Base-by-base conservation (phyloP, 2,113 vertebrate species). In the Ameiurus melas region DNA sequence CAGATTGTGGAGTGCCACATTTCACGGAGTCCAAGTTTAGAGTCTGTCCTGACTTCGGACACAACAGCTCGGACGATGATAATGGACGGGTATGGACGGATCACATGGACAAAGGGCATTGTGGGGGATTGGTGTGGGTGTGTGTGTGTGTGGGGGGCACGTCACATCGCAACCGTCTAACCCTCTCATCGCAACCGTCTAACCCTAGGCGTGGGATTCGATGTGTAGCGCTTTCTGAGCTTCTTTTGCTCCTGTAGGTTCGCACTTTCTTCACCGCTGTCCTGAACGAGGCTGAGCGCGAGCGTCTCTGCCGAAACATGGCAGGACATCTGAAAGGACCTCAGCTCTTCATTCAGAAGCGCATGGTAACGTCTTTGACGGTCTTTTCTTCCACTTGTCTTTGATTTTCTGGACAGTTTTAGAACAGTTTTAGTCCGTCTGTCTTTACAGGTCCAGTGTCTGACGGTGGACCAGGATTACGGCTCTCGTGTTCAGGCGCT, bases 271-370 rank as follows among this genome's bases (percentile, higher is more conserved):
- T 95, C 85, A 93, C 89, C 0, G 90, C 95, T 7, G 97, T 99
- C 33, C 94, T 99, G 93, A 97, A 94, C 0, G 97, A 97, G 3
- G 96, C 95, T 0, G 92, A 99, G 91, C 95, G 97, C 2, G 93
- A 93, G 80, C 96, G 96, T 39, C 94, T 99, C 36, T 97, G 97
- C n/a, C 92, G 96, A 88, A 99, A 99, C 91, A 92, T 99, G 51
- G 98, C 98, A 0, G 92, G 94, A 0, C 92, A 94, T 1, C 93
- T 99, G 51, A 99, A 97, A 83, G 96, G 94, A 8, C 96, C 98
- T 0, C 98, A 99, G 5, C 92, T 95, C 13, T 99, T 99, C 93
- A 98, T 99, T 93, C 98, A 99, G 91, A 96, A 96, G 89, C 96
- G 97, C 93, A 95, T 94, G 91, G 98, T 99, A 93, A 68, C 95